phyloP scores from a whole-genome alignment of 1,140 invertebrate species.

The Drosophila obscura region DNA sequence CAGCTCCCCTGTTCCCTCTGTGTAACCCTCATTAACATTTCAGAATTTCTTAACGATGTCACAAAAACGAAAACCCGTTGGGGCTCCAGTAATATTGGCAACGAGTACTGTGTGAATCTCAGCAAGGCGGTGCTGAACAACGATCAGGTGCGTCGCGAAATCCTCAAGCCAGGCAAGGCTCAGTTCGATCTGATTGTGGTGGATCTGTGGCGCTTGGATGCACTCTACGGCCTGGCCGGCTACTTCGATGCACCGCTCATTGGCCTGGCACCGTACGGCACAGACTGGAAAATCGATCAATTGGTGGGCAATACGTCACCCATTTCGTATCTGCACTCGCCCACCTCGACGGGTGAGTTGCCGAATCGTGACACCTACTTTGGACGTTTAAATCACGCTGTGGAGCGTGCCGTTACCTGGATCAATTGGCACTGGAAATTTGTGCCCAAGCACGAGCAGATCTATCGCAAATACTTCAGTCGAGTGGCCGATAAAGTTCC shows the following conservation, averaged over 20 bases:
- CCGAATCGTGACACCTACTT: neutral
- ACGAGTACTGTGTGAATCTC: conserved; percentile 2
- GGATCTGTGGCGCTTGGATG: conserved; percentile 23
- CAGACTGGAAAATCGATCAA: conserved; percentile 29
- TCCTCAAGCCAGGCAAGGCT: conserved; percentile 18
- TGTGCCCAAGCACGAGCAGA: conserved; percentile 59
- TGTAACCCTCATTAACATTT: too few relatives aligned
- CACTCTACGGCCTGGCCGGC: conserved; percentile 17
- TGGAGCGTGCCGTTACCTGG: conserved; percentile 11
- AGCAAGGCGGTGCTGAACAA: conserved; percentile 20
- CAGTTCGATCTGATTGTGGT: conserved; percentile 26
- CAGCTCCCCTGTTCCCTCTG: too few relatives aligned
- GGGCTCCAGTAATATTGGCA: neutral
- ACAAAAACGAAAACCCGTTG: neutral
- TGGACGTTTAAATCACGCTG: conserved; percentile 17
- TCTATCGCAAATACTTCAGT: conserved; percentile 72
- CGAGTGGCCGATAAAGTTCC: conserved; percentile 15
- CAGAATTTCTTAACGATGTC: too few relatives aligned
- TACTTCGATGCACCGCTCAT: conserved; percentile 31
- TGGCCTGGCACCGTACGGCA: conserved; percentile 23
- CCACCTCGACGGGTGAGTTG: neutral
- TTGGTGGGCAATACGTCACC: conserved; percentile 30
- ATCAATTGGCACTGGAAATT: conserved; percentile 67
- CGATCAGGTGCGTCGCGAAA: conserved; percentile 24
- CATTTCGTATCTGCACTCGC: conserved; percentile 16